Evolutionary conservation across 2,113 vertebrate genomes (phyloP), one percentile per base, ranked within the genome.

Genomic region (Crypturellus undulatus): DNA sequence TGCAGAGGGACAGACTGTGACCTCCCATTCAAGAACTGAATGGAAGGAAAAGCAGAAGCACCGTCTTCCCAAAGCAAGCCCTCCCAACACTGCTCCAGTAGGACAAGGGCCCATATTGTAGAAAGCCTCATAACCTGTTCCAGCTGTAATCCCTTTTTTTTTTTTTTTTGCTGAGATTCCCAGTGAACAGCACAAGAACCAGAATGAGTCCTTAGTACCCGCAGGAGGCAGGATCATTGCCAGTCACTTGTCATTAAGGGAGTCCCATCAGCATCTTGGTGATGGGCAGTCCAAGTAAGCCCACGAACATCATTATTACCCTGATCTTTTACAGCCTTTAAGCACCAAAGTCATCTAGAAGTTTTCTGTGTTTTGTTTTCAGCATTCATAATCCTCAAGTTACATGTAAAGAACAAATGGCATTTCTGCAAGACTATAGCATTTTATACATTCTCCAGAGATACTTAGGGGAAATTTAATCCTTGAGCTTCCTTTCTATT

Each of bases 401-500:
- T 68, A 40, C 17, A 9, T 20, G 34, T 40, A 64, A 51, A 91
- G 83, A 84, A 9, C 22, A 72, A 91, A 87, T 9, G 5, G 16
- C 0, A 0, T 71, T 92, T 89, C 52, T 87, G 42, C 56, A 78
- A 60, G 14, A 67, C 6, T 10, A 9, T 28, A 65, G 32, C 7
- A 40, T 58, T 92, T 83, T 58, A 49, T 54, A 42, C 1, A 0
- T 59, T 75, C 78, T 10, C 21, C 78, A 78, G 80, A 62, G 9
- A 43, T 20, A 70, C 6, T 15, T 20, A 42, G 54, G 22, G 17
- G 7, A 92, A 73, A 45, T 78, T 52, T 30, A 49, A 45, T 59
- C 13, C 45, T 60, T 0, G 0, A 36, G 24, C 20, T 78, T 45
- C 19, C 26, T 59, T 45, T 63, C 9, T 65, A 72, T 80, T n/a